These are phyloP conservation scores for Aphelenchoides bicaudatus DNA, from an alignment of 2,888 invertebrate species.

Conservation along the genomic window DNA sequence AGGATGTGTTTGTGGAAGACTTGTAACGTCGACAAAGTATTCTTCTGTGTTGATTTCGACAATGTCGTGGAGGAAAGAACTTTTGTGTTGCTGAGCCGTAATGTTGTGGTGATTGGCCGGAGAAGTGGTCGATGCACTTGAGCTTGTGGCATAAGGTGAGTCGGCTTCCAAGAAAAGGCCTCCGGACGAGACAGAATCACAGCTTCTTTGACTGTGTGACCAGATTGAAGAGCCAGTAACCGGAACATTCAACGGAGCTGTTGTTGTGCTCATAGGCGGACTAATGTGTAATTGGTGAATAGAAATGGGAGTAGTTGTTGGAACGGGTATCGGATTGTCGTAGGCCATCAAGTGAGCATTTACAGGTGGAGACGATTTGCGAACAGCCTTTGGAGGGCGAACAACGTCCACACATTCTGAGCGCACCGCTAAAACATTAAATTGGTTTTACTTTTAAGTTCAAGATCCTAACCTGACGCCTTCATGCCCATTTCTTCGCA, in stretches of 20 bases:
- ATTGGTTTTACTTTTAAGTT: neutral
- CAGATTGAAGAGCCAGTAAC: neutral
- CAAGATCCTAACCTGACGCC: conserved; percentile 23
- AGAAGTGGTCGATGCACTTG: neutral
- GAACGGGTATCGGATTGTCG: conserved; percentile 12
- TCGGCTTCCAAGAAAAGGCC: neutral
- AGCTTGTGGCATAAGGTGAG: conserved; percentile 8
- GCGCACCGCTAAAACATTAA: conserved; percentile 12
- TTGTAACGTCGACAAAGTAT: conserved; percentile 18
- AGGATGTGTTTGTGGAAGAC: conserved; percentile 29
- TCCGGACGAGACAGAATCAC: conserved; percentile 9
- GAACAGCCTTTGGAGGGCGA: conserved; percentile 19
- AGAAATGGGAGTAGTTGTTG: neutral
- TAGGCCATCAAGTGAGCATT: neutral
- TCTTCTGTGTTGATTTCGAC: conserved; percentile 17
- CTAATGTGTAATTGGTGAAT: neutral
- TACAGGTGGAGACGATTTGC: neutral
- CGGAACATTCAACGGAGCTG: neutral
- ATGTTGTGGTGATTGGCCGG: neutral
- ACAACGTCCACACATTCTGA: conserved; percentile 13
- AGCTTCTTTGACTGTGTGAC: neutral
- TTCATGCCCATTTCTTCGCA: conserved; percentile 33
- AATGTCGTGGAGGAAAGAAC: conserved; percentile 8
- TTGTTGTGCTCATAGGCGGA: too few relatives aligned
- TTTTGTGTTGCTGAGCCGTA: neutral